phyloP scores from a whole-genome alignment of 2,888 invertebrate genomes.

The Oscheius sp. region DNA sequence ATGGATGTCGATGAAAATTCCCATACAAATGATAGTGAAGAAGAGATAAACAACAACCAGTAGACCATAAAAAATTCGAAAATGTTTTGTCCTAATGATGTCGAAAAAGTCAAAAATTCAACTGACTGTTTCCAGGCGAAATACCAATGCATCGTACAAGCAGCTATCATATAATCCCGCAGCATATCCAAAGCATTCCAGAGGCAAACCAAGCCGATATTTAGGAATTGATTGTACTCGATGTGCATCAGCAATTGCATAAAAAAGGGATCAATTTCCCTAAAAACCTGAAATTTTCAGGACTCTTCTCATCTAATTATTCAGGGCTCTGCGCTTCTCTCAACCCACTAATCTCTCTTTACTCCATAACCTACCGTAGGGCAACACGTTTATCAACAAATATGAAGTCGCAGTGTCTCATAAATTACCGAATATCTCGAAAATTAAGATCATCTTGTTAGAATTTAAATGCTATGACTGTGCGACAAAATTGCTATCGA shows the following conservation, averaged over 20 bases:
- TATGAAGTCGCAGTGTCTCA: neutral
- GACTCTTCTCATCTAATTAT: too few species aligned
- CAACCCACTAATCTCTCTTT: too few species aligned
- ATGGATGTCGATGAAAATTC: slow-evolving; percentile 10
- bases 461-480: neutral
- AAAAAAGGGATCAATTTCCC: neutral
- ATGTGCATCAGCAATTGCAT: slow-evolving; percentile 8
- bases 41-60: neutral
- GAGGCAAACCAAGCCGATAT: neutral
- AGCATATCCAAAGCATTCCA: slow-evolving; percentile 12
- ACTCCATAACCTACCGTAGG: too few species aligned
- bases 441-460: too few species aligned
- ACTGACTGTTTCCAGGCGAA: neutral
- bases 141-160: slow-evolving; percentile 15
- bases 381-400: too few species aligned
- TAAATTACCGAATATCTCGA: too few species aligned
- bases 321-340: too few species aligned
- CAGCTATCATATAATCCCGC: slow-evolving; percentile 13
- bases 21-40: neutral
- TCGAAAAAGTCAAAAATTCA: too few species aligned
- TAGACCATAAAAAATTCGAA: neutral
- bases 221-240: neutral
- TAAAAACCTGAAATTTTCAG: slow-evolving; percentile 5
- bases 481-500: neutral
- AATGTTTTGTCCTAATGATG: neutral